Conservation (phyloP, 2,888 invertebrate genomes). For the Hartigia nigra region DNA sequence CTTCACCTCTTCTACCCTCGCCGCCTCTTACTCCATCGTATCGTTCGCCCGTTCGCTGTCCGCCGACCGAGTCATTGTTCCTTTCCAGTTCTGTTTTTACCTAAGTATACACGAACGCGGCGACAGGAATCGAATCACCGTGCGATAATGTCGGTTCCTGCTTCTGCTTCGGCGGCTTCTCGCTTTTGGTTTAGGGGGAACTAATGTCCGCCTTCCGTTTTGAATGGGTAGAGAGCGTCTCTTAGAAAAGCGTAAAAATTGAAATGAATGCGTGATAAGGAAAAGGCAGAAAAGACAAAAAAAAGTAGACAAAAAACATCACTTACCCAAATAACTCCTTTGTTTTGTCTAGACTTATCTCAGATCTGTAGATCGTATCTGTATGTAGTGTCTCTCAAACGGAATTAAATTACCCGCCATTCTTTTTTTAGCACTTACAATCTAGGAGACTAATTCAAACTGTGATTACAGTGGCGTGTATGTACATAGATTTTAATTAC, state of each 20-base stretch:
- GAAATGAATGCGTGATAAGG: not conserved
- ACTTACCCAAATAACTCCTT: not conserved
- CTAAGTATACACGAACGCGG: not conserved
- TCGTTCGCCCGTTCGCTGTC: not conserved
- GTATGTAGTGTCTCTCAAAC: not conserved
- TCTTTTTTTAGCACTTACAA: not conserved
- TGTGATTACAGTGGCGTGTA: not conserved
- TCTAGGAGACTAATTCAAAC: not conserved
- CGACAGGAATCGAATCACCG: conserved; percentile 5
- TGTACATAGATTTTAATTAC: not conserved
- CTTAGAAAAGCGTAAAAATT: not conserved
- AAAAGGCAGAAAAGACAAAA: not conserved
- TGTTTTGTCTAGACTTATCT: not conserved
- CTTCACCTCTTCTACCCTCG: conserved; percentile 1
- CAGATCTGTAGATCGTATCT: not conserved
- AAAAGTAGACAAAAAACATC: not conserved
- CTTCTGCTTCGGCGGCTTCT: conserved; percentile 29
- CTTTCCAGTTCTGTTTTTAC: conserved; percentile 8
- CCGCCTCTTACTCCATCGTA: not conserved
- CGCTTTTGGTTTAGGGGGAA: conserved; percentile 50
- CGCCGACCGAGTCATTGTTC: conserved; percentile 13
- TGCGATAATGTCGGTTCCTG: conserved; percentile 8
- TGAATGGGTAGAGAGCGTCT: not conserved
- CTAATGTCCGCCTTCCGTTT: conserved; percentile 49
- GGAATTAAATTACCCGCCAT: not conserved